Evolutionary conservation across 1,140 invertebrate species (phyloP).

Genomic region (Stegodyphus dumicola): DNA sequence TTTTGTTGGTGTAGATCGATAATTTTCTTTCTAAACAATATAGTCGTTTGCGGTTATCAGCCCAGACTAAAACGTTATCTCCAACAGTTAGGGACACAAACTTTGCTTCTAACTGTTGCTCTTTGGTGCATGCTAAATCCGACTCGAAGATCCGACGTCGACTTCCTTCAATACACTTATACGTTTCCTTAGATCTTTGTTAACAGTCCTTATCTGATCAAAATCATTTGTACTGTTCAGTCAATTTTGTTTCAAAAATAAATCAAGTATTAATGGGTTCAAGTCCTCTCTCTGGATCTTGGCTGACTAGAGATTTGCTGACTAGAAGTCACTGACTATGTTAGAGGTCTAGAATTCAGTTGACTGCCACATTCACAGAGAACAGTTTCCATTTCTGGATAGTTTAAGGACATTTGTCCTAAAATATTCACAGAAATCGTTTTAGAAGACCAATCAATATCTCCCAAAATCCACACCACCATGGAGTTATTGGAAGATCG

Average conservation of each 20-base stretch:
- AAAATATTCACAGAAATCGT: neutral
- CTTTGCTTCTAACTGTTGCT: neutral
- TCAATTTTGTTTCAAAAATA: neutral
- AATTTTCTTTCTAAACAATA: neutral
- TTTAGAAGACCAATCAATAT: neutral
- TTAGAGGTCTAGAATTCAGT: neutral
- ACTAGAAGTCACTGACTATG: neutral
- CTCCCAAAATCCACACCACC: neutral
- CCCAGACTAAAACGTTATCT: neutral
- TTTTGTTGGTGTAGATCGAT: neutral
- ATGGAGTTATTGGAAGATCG: neutral
- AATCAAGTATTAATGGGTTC: neutral
- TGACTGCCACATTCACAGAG: neutral
- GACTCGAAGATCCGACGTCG: neutral
- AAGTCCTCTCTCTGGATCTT: neutral
- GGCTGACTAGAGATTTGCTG: neutral
- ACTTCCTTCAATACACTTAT: neutral
- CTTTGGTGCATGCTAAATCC: neutral
- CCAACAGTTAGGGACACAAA: neutral
- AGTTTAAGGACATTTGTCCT: neutral
- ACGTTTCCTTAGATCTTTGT: neutral
- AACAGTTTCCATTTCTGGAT: neutral
- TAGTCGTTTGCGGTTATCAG: neutral
- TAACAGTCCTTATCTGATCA: neutral
- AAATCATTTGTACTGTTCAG: neutral